phyloP scores from a whole-genome alignment of 2,888 invertebrate species.

The Leucophenga montana region DNA sequence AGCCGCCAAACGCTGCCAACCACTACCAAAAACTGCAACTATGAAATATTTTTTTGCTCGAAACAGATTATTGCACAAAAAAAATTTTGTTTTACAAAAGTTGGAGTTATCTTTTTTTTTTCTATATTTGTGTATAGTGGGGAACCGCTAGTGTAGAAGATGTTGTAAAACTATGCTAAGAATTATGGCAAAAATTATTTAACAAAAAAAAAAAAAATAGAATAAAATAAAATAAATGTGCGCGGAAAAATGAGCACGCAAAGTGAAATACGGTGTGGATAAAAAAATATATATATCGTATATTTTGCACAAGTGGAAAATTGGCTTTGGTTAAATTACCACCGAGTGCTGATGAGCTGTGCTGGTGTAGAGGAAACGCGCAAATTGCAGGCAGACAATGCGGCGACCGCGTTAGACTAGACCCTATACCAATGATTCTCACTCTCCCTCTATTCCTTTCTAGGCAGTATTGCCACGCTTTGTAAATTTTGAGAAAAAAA shows the following conservation, averaged over 20 bases:
- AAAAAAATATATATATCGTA: constrained; percentile 40
- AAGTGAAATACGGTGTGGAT: too few species aligned
- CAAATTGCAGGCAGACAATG: constrained; percentile 51
- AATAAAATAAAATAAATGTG: constrained; percentile 36
- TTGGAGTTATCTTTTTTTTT: constrained; percentile 38
- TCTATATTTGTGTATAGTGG: constrained; percentile 18
- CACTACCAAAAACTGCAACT: constrained; percentile 55
- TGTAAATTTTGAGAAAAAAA: neutral
- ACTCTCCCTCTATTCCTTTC: neutral
- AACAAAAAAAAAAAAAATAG: constrained; percentile 31
- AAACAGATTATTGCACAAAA: constrained; percentile 60
- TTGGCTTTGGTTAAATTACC: constrained; percentile 61
- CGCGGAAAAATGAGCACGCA: constrained; percentile 20
- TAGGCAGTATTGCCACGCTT: constrained; percentile 1
- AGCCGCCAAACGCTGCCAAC: neutral
- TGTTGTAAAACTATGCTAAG: constrained; percentile 53
- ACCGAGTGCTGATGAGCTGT: constrained; percentile 4
- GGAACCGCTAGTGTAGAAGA: constrained; percentile 55
- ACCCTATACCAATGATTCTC: neutral
- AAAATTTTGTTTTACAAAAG: constrained; percentile 51
- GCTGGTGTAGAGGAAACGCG: neutral
- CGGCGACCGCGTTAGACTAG: constrained; percentile 55
- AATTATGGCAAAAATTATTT: constrained; percentile 33
- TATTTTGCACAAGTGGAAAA: constrained; percentile 46
- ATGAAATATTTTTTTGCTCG: constrained; percentile 53